These are phyloP conservation scores for Sebastes alutus DNA, from an alignment of 2,797 vertebrate species.

Conservation along the genomic window DNA sequence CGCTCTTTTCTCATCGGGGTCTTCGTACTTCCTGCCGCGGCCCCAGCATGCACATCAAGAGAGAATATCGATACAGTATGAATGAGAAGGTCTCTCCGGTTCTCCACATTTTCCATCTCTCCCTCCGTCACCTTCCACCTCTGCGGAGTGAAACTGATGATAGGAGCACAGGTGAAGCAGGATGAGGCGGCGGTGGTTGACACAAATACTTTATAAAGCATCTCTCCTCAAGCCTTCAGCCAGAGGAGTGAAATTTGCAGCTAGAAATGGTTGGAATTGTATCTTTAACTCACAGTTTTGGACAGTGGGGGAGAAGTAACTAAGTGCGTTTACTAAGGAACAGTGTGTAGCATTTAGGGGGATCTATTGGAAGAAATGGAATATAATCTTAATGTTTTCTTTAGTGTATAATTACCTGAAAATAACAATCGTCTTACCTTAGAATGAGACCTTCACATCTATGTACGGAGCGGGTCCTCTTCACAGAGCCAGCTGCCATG, in stretches of 20 bases:
- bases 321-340: neutral
- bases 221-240: slow-evolving; percentile 24
- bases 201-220: slow-evolving; percentile 40
- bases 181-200: neutral
- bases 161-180: neutral
- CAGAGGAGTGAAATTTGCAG: neutral
- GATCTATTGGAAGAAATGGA: no score
- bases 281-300: neutral
- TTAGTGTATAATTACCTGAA: no score
- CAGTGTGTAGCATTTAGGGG: neutral
- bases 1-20: slow-evolving; percentile 8
- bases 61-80: slow-evolving; percentile 47
- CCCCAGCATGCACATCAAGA: slow-evolving; percentile 1
- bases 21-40: slow-evolving; percentile 23
- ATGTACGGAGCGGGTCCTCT: no score
- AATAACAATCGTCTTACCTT: no score
- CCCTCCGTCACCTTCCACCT: slow-evolving; percentile 2
- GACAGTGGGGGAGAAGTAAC: neutral
- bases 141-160: neutral
- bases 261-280: neutral
- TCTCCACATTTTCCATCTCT: neutral
- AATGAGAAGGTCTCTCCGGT: slow-evolving; percentile 36
- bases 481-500: no score
- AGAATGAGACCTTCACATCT: no score
- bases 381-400: no score